These are phyloP conservation scores for Meriones psammophilus DNA, from an alignment of 2,797 vertebrate species.

Conservation along the genomic window DNA sequence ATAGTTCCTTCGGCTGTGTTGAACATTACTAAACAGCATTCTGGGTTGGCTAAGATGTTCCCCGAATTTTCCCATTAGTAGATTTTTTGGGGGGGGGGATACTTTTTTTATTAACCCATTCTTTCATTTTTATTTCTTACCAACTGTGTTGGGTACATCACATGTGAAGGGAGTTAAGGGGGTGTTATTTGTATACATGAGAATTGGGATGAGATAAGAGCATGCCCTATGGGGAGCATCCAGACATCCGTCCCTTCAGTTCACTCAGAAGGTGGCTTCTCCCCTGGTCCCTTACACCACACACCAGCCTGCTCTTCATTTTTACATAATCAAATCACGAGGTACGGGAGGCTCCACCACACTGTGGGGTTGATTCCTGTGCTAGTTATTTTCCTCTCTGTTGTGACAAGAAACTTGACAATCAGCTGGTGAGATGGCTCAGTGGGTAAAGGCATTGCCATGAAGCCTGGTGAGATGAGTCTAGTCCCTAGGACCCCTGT, in stretches of 20 bases:
- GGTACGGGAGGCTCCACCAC: background rate
- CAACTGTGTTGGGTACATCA: background rate
- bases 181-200: background rate
- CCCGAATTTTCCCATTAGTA: background rate
- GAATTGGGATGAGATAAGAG: background rate
- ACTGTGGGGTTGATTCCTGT: no score
- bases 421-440: background rate
- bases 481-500: background rate
- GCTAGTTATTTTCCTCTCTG: background rate
- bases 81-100: background rate
- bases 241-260: background rate
- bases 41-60: constrained; percentile 4
- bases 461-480: background rate
- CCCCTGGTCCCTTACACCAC: background rate
- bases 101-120: background rate
- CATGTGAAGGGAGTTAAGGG: background rate
- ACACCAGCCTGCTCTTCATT: background rate
- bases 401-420: background rate
- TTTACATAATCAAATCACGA: background rate
- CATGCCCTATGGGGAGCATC: background rate
- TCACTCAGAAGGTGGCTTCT: no score
- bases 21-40: background rate
- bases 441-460: background rate
- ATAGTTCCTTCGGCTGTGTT: background rate
- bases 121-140: background rate